These are phyloP conservation scores for Ormia ochracea DNA, from an alignment of 2,888 invertebrate genomes.

Conservation along the genomic window DNA sequence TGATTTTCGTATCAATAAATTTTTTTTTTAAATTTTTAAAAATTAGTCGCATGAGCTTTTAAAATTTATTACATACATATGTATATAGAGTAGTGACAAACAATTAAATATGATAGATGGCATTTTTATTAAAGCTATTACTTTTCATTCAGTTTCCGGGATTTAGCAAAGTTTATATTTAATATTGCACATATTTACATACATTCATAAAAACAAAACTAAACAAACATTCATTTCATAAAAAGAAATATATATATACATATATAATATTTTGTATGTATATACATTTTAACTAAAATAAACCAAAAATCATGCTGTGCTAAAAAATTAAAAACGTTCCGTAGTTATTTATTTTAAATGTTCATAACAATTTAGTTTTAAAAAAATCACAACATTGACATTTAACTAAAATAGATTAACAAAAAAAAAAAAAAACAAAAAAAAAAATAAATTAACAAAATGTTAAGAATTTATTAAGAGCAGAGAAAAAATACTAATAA, in stretches of 20 bases:
- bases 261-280: neutral
- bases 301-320: conserved; percentile 41
- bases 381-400: conserved; percentile 42
- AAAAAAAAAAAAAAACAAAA: too few species aligned
- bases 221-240: conserved; percentile 30
- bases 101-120: neutral
- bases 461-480: conserved; percentile 34
- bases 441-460: too few species aligned
- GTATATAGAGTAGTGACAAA: neutral
- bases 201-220: conserved; percentile 26
- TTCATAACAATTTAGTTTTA: conserved; percentile 30
- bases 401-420: conserved; percentile 40
- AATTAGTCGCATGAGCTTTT: neutral
- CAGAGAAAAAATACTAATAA: conserved; percentile 10
- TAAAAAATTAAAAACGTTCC: conserved; percentile 8
- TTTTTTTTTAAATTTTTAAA: neutral
- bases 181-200: conserved; percentile 12
- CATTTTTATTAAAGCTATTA: neutral
- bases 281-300: conserved; percentile 10
- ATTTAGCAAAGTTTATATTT: conserved; percentile 14
- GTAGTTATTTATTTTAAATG: neutral
- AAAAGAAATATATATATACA: neutral
- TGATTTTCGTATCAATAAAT: neutral
- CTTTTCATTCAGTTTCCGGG: neutral
- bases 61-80: neutral